Evolutionary conservation across 1,140 invertebrate genomes (phyloP).

Genomic region (Meloidogyne exigua): DNA sequence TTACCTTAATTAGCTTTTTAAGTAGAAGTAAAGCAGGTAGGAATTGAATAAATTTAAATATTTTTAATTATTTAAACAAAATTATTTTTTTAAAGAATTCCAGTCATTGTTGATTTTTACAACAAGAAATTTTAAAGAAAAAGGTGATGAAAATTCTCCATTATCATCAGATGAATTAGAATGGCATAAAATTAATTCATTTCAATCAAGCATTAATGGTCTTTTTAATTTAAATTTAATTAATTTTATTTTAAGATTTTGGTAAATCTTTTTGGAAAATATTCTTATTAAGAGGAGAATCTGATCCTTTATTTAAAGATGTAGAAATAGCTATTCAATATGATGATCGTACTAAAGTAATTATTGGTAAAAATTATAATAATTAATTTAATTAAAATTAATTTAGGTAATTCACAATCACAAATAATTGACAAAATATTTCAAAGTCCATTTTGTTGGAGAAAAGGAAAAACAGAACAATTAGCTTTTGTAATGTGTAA

Average conservation of each 20-base stretch:
- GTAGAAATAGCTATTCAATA: neutral
- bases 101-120: slow-evolving; percentile 3
- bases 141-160: slow-evolving; percentile 4
- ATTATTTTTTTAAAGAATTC: neutral
- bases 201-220: slow-evolving; percentile 4
- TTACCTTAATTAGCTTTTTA: neutral
- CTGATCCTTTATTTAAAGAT: neutral
- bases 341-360: neutral
- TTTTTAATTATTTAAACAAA: too few species aligned
- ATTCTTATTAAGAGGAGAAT: neutral
- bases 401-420: slow-evolving; percentile 1
- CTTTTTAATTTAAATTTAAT: neutral
- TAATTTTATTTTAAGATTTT: neutral
- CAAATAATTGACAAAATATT: neutral
- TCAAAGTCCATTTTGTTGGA: slow-evolving; percentile 1
- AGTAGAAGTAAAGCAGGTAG: neutral
- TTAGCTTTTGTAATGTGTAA: slow-evolving; percentile 2
- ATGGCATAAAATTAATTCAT: neutral
- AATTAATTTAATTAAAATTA: neutral
- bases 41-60: neutral
- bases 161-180: neutral
- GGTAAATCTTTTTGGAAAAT: neutral
- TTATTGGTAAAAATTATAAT: slow-evolving; percentile 5
- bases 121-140: slow-evolving; percentile 2
- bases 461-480: slow-evolving; percentile 1